These are phyloP conservation scores for Chiridota heheva DNA, from an alignment of 35 echinoderm and acorn worm species.

Conservation along the genomic window DNA sequence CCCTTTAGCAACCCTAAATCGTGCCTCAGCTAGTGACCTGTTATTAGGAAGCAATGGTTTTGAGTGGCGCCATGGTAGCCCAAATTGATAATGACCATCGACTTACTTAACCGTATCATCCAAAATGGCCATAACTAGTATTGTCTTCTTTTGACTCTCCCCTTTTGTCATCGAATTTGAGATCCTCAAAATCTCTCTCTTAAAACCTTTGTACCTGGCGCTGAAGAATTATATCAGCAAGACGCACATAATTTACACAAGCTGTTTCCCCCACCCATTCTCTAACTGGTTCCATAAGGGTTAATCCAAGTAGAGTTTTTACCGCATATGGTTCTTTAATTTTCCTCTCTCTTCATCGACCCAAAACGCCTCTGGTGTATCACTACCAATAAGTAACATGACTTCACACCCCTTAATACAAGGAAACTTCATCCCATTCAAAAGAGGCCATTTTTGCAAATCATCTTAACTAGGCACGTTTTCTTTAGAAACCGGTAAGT, in stretches of 20 bases:
- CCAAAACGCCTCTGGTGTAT: no score
- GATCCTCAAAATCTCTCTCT: conserved; percentile 12
- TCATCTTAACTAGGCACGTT: not conserved
- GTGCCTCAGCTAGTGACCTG: not conserved
- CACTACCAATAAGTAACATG: not conserved
- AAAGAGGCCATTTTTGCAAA: not conserved
- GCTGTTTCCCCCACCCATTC: not conserved
- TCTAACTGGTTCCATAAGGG: not conserved
- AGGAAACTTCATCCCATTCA: not conserved
- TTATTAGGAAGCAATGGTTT: conserved; percentile 1
- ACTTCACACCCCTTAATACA: not conserved
- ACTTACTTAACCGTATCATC: not conserved
- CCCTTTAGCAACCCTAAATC: not conserved
- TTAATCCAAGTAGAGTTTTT: not conserved
- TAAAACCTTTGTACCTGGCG: not conserved
- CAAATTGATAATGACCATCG: conserved; percentile 23
- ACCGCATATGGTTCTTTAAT: not conserved
- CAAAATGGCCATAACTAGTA: not conserved
- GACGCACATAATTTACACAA: not conserved
- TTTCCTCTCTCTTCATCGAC: no score
- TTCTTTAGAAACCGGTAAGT: not conserved
- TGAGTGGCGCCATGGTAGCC: conserved; percentile 20
- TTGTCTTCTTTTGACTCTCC: conserved; percentile 26
- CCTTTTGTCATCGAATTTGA: not conserved
- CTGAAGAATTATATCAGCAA: not conserved